phyloP scores from a whole-genome alignment of 2,113 vertebrate genomes.

The Colinus virginianus region DNA sequence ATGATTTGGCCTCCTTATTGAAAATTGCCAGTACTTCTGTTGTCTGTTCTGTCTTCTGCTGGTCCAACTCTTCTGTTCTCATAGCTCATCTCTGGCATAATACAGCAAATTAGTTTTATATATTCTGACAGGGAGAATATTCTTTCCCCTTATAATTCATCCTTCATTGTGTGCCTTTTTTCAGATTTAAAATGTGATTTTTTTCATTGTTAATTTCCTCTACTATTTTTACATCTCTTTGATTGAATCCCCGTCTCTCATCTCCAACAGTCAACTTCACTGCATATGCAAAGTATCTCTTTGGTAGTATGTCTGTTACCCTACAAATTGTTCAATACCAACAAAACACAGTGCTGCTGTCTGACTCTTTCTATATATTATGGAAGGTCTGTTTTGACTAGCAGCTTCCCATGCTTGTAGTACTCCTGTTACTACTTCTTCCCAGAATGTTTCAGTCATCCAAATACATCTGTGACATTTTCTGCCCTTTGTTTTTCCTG shows the following conservation, averaged over 20 bases:
- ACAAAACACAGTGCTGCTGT: neutral
- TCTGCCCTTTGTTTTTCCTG: neutral
- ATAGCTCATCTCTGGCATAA: neutral
- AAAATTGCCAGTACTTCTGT: neutral
- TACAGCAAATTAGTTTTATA: neutral
- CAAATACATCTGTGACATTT: neutral
- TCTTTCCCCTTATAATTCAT: neutral
- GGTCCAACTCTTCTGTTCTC: neutral
- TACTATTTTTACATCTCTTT: constrained; percentile 8
- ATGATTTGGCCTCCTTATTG: neutral
- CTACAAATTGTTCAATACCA: neutral
- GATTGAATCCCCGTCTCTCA: neutral
- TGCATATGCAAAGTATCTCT: neutral
- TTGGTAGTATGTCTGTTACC: neutral
- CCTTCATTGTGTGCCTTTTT: neutral
- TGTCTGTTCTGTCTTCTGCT: neutral
- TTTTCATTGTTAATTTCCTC: constrained; percentile 2
- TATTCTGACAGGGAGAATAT: neutral
- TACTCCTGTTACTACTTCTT: neutral
- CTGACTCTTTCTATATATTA: neutral
- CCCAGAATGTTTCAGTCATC: neutral
- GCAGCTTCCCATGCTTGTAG: neutral
- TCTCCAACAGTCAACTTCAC: neutral
- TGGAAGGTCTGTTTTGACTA: neutral
- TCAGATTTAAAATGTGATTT: neutral